phyloP scores from a whole-genome alignment of 1,140 invertebrate genomes.

The Kradibia gibbosae region DNA sequence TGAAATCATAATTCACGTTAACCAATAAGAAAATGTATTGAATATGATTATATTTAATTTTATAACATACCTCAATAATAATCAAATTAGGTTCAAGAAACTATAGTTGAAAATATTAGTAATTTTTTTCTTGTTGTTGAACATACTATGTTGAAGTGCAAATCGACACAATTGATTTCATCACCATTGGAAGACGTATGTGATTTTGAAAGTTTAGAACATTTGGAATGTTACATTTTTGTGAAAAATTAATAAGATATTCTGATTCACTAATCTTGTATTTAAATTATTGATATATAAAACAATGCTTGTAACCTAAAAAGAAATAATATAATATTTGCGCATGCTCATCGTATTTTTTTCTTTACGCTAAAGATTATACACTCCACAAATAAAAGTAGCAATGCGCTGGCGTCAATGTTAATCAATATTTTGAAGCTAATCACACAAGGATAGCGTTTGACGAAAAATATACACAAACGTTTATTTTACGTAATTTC shows the following conservation, averaged over 20 bases:
- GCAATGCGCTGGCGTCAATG: conserved; percentile 10
- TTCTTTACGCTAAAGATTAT: not conserved
- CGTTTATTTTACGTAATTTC: too few relatives aligned
- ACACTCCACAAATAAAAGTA: not conserved
- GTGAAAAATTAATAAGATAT: not conserved
- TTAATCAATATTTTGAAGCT: not conserved
- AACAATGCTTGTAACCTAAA: conserved; percentile 17
- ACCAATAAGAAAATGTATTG: too few relatives aligned
- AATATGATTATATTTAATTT: too few relatives aligned
- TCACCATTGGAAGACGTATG: not conserved
- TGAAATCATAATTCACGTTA: too few relatives aligned
- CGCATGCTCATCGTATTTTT: conserved; percentile 1
- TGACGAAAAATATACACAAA: too few relatives aligned
- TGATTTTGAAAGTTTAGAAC: not conserved
- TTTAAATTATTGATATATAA: conserved; percentile 13
- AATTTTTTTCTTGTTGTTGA: not conserved
- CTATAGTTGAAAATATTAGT: too few relatives aligned
- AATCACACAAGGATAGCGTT: too few relatives aligned
- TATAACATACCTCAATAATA: too few relatives aligned
- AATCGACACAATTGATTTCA: not conserved
- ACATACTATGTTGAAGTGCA: not conserved
- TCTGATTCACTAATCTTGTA: not conserved
- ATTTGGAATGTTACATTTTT: not conserved
- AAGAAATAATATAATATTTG: not conserved
- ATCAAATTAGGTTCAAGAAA: too few relatives aligned